Conservation (phyloP, 2,888 invertebrate genomes). For the Diarsia brunnea region DNA sequence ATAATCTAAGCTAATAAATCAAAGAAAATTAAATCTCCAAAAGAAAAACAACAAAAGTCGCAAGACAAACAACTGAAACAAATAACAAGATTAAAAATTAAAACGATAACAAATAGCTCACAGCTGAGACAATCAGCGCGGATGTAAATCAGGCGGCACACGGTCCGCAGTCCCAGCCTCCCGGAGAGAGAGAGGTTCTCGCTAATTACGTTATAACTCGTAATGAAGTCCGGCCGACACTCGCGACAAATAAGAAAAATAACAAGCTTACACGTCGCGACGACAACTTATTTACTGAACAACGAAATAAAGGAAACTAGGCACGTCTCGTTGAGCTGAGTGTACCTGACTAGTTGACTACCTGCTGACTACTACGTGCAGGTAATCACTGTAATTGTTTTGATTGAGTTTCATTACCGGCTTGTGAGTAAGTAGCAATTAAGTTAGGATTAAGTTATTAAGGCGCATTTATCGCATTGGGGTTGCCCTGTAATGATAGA, state of each 20-base stretch:
- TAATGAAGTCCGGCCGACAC: slow-evolving; percentile 55
- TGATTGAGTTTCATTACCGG: neutral
- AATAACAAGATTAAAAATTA: slow-evolving; percentile 58
- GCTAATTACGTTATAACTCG: slow-evolving; percentile 55
- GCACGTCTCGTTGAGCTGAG: slow-evolving; percentile 13
- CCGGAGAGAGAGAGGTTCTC: neutral
- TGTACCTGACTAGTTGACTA: neutral
- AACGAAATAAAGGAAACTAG: slow-evolving; percentile 33
- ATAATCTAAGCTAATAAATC: neutral
- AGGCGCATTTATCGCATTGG: too few species aligned
- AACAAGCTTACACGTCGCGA: slow-evolving; percentile 45
- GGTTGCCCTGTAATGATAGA: too few species aligned
- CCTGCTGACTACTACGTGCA: neutral
- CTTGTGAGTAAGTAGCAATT: neutral
- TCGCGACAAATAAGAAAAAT: slow-evolving; percentile 45
- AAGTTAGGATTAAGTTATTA: too few species aligned
- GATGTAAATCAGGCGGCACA: slow-evolving; percentile 38
- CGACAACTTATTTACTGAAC: slow-evolving; percentile 45
- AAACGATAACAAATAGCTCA: slow-evolving; percentile 43
- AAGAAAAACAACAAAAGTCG: slow-evolving; percentile 29
- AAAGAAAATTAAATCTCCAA: slow-evolving; percentile 5
- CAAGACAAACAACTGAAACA: slow-evolving; percentile 42
- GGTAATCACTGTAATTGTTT: neutral
- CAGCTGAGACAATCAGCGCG: slow-evolving; percentile 57
- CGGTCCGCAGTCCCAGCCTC: neutral